Percentiles rank a stretch among this genome's conserved stretches.
Conservation (phyloP, 2,113 vertebrate species). For the Rhinogobius similis region DNA sequence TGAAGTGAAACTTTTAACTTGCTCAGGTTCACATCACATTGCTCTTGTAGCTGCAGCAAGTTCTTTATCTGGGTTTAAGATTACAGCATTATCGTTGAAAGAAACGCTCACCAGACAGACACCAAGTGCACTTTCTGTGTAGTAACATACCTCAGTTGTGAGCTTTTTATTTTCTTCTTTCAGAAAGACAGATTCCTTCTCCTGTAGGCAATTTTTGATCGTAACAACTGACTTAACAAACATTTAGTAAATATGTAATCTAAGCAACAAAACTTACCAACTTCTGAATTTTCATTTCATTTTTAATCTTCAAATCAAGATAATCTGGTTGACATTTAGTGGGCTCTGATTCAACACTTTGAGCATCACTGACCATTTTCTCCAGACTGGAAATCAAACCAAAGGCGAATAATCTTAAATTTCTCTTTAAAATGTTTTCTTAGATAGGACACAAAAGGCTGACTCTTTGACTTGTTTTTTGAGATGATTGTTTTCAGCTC, state of each 20-base stretch:
- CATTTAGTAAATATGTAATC: no score
- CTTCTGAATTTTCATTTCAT: conserved; percentile 25
- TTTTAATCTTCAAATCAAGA: not conserved
- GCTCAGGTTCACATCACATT: conserved; percentile 26
- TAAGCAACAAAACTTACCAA: conserved; percentile 29
- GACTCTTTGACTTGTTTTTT: conserved; percentile 56
- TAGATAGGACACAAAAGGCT: not conserved
- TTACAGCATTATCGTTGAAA: not conserved
- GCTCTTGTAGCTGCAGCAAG: conserved; percentile 28
- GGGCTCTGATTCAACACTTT: conserved; percentile 40
- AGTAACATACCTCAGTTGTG: conserved; percentile 33
- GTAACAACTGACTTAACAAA: no score
- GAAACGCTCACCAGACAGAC: no score
- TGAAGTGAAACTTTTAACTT: conserved; percentile 24
- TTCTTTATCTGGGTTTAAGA: conserved; percentile 37
- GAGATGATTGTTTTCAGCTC: conserved; percentile 44
- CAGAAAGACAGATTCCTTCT: conserved; percentile 30
- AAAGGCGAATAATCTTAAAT: not conserved
- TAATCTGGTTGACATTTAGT: not conserved
- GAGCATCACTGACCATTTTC: conserved; percentile 21
- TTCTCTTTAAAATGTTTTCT: not conserved
- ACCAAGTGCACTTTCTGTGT: not conserved
- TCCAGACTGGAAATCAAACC: conserved; percentile 43
- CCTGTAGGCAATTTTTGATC: conserved; percentile 33
- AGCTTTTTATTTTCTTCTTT: conserved; percentile 48